phyloP scores from a whole-genome alignment of 2,888 invertebrate species.

The Protophormia terraenovae region DNA sequence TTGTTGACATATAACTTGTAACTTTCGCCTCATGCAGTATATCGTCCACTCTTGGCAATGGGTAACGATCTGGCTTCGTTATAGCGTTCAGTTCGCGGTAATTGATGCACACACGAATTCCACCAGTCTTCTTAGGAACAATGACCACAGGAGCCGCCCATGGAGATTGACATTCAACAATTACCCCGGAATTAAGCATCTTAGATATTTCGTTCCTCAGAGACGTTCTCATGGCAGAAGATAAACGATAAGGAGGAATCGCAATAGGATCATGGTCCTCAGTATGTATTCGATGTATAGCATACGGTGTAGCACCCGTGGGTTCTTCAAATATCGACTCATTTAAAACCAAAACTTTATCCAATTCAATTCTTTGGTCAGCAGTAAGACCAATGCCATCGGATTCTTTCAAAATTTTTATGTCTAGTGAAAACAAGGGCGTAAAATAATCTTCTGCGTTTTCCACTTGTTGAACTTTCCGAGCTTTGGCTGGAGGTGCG shows the following conservation, averaged over 20 bases:
- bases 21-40: constrained; percentile 53
- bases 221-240: constrained; percentile 64
- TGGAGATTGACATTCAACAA: constrained; percentile 77
- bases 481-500: neutral
- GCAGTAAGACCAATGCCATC: constrained; percentile 33
- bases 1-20: constrained; percentile 55
- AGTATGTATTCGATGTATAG: constrained; percentile 47
- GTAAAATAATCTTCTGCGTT: constrained; percentile 19
- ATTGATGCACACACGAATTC: constrained; percentile 75
- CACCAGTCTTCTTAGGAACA: constrained; percentile 75
- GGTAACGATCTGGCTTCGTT: constrained; percentile 2
- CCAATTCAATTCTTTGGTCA: constrained; percentile 14
- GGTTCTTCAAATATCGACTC: neutral
- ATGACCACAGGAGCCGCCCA: constrained; percentile 77
- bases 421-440: constrained; percentile 25
- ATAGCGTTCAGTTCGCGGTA: constrained; percentile 66
- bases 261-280: constrained; percentile 31
- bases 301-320: constrained; percentile 24
- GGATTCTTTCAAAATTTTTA: constrained; percentile 10
- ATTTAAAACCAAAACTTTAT: constrained; percentile 11
- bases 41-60: constrained; percentile 50
- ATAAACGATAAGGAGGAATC: constrained; percentile 65
- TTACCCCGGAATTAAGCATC: constrained; percentile 73
- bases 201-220: constrained; percentile 74
- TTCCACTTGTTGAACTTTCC: neutral